phyloP scores from a whole-genome alignment of 2,797 vertebrate genomes.

The Pteronotus mesoamericanus region DNA sequence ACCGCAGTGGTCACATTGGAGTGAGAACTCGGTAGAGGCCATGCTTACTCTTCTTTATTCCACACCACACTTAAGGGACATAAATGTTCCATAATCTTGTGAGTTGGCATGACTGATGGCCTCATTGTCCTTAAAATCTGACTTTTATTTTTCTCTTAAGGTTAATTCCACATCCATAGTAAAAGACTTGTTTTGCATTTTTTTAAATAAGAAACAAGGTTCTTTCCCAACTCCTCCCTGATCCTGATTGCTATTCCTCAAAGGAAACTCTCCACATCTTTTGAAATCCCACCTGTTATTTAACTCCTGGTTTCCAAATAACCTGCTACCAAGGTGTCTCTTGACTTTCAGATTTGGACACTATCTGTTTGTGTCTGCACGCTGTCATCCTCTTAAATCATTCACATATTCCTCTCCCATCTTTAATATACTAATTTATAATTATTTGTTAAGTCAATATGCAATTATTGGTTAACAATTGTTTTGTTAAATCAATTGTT shows the following conservation, averaged over 20 bases:
- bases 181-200: not conserved
- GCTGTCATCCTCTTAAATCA: not conserved
- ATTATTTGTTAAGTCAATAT: not conserved
- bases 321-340: not conserved
- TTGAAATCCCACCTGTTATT: not conserved
- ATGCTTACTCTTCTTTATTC: not conserved
- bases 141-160: not conserved
- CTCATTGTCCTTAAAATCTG: not conserved
- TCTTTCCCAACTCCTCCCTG: accelerated
- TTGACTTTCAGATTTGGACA: not conserved
- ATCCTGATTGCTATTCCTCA: not conserved
- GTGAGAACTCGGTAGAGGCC: accelerated
- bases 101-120: not conserved
- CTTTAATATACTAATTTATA: not conserved
- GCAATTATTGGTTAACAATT: not conserved
- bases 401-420: not conserved
- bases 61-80: not conserved
- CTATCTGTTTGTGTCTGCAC: not conserved
- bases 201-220: not conserved
- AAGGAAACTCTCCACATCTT: not conserved
- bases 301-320: not conserved
- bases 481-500: not conserved
- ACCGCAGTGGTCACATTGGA: not conserved
- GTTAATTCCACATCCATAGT: not conserved
- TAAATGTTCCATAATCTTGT: not conserved